Base-by-base conservation (phyloP, 2,888 invertebrate genomes). In the Nasonovia ribisnigri region DNA sequence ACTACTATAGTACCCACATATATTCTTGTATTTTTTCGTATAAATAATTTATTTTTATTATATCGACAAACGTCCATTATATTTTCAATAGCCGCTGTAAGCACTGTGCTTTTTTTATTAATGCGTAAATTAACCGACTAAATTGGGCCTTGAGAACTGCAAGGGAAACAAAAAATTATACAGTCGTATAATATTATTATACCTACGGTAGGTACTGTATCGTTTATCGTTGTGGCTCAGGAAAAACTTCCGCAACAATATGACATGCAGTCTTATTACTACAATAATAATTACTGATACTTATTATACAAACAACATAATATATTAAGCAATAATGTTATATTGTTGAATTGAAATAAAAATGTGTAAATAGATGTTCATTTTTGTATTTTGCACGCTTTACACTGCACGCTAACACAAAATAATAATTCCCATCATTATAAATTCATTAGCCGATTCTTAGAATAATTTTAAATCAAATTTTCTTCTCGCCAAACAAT, bases 381-480 rank as follows among this genome's bases (percentile, higher is more conserved):
- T 77, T 77, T 77, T 77, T 77, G 36, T 77, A 77, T 42, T 77
- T 77, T 77, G 36, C 8, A 20, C 20, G n/a, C n/a, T n/a, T n/a
- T n/a, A 77, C 36, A 36, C 20, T 36, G 26, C 20, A 77, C 77
- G 36, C 36, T n/a, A 36, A 36, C 77, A 20, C 36, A 20, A 86
- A 86, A 86, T 86, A 86, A 46, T 84, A 42, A 43, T 48, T 86
- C n/a, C 86, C 86, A 86, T 86, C 86, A 86, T 86, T 86, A 86
- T 86, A 86, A 86, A 86, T 86, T 86, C 86, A 86, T 86, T 86
- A 86, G 77, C 36, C 8, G 20, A 77, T 36, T 77, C 36, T 77
- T 20, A 77, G 77, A 36, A 36, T 36, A 67, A 67, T 67, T 6
- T 67, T 16, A 67, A 36, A 77, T 36, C 77, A 3, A 36, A 77